A percentile compares a stretch with the other conserved stretches of the same genome.
Evolutionary conservation across 2,113 vertebrate genomes (phyloP).

Genomic region (Hyla sarda): DNA sequence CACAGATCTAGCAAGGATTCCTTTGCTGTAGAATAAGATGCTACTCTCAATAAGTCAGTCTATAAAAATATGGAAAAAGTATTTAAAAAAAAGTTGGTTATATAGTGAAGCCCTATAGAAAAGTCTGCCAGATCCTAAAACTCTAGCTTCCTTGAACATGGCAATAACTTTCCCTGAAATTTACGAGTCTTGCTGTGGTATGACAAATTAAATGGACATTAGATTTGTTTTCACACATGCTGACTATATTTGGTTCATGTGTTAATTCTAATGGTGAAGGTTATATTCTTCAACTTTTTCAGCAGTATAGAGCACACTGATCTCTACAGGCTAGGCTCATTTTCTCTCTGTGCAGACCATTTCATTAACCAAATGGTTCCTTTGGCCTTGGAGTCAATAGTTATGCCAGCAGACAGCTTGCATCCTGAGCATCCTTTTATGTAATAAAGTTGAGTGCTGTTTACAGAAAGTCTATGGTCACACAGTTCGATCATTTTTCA

Average conservation of each 20-base stretch:
- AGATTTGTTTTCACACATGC: too few species aligned
- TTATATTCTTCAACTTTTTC: conserved; percentile 4
- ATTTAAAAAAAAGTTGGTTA: too few species aligned
- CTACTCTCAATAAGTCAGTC: background rate
- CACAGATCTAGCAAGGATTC: background rate
- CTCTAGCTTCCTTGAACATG: background rate
- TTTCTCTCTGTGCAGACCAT: background rate
- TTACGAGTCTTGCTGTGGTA: background rate
- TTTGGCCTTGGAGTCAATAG: conserved; percentile 8
- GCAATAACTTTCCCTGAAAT: background rate
- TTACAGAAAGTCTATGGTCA: conserved; percentile 26
- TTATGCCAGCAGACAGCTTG: background rate
- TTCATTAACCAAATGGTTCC: conserved; percentile 10
- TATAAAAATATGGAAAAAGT: background rate
- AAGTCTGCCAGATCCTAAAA: background rate
- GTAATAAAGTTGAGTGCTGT: conserved; percentile 32
- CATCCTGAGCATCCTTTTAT: background rate
- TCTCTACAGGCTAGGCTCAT: background rate
- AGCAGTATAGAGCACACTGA: background rate
- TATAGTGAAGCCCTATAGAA: background rate
- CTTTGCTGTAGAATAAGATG: background rate
- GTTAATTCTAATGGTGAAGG: background rate
- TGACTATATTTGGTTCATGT: background rate
- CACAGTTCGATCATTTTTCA: conserved; percentile 33
- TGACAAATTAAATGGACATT: background rate